These are phyloP conservation scores for Pelusios castaneus DNA, from an alignment of 2,113 vertebrate species.

Conservation along the genomic window DNA sequence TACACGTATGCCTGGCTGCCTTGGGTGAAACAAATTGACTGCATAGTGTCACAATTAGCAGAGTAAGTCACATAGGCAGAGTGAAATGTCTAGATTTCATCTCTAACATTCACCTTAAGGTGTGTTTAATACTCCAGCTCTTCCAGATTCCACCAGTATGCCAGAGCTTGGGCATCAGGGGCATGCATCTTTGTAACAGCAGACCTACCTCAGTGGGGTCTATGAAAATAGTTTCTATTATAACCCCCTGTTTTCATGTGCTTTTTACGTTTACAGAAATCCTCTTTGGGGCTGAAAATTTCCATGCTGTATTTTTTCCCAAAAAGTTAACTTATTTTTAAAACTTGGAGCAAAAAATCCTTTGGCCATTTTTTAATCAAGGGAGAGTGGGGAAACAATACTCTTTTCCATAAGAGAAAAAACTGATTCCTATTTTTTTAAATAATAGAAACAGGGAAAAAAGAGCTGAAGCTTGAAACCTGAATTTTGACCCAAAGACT, in stretches of 20 bases:
- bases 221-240: slow-evolving; percentile 66
- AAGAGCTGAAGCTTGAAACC: slow-evolving; percentile 16
- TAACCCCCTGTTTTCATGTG: slow-evolving; percentile 62
- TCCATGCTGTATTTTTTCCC: slow-evolving; percentile 54
- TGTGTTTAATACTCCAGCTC: slow-evolving; percentile 51
- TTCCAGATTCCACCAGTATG: slow-evolving; percentile 58
- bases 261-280: slow-evolving; percentile 51
- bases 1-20: not conserved
- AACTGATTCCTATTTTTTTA: not conserved
- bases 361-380: slow-evolving; percentile 51
- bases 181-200: slow-evolving; percentile 59
- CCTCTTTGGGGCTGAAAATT: slow-evolving; percentile 57
- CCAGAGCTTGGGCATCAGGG: slow-evolving; percentile 57
- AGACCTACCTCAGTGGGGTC: slow-evolving; percentile 59
- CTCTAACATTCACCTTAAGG: slow-evolving; percentile 56
- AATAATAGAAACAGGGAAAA: not conserved
- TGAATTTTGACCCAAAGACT: slow-evolving; percentile 2
- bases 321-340: slow-evolving; percentile 34
- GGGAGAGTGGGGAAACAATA: slow-evolving; percentile 45
- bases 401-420: slow-evolving; percentile 35
- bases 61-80: slow-evolving; percentile 41
- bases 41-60: not conserved
- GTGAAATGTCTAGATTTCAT: slow-evolving; percentile 1
- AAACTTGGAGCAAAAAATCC: slow-evolving; percentile 20
- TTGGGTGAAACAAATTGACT: not conserved